These are phyloP conservation scores for Nycteola revayana DNA, from an alignment of 2,888 invertebrate genomes.

Conservation along the genomic window DNA sequence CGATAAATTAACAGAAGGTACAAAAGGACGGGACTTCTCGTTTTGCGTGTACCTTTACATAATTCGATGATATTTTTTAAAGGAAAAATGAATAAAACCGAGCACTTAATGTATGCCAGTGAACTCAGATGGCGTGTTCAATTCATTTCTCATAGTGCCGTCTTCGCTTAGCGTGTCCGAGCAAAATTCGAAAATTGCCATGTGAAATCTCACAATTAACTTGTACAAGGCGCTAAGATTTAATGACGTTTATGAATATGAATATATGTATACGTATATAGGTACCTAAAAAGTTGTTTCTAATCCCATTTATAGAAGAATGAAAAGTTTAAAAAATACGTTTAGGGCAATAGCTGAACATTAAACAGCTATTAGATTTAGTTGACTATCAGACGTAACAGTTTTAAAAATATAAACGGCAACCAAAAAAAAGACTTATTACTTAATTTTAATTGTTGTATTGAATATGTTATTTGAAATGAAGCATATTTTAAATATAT, in stretches of 20 bases:
- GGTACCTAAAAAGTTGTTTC: constrained; percentile 24
- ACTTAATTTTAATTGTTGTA: too few relatives aligned
- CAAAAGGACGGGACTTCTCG: constrained; percentile 25
- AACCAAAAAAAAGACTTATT: too few relatives aligned
- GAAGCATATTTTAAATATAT: too few relatives aligned
- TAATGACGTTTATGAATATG: constrained; percentile 25
- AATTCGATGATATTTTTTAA: constrained; percentile 13
- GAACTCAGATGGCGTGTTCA: constrained; percentile 36
- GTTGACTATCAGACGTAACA: too few relatives aligned
- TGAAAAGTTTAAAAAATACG: too few relatives aligned
- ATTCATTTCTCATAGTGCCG: constrained; percentile 38
- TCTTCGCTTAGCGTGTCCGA: constrained; percentile 36
- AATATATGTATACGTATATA: constrained; percentile 16
- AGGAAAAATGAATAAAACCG: constrained; percentile 26
- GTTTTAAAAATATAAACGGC: too few relatives aligned
- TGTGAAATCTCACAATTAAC: constrained; percentile 39
- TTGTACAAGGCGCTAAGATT: constrained; percentile 37
- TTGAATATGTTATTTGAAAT: too few relatives aligned
- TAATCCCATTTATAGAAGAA: constrained; percentile 30
- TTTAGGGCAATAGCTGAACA: too few relatives aligned
- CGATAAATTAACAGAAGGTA: constrained; percentile 6
- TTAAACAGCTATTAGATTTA: too few relatives aligned
- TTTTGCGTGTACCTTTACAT: constrained; percentile 7
- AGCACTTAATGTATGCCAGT: constrained; percentile 36
- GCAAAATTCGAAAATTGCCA: constrained; percentile 40